Percentiles rank a stretch among this genome's conserved stretches.
These are phyloP conservation scores for Sebastes iracundus DNA, from an alignment of 2,797 vertebrate species.

Conservation along the genomic window DNA sequence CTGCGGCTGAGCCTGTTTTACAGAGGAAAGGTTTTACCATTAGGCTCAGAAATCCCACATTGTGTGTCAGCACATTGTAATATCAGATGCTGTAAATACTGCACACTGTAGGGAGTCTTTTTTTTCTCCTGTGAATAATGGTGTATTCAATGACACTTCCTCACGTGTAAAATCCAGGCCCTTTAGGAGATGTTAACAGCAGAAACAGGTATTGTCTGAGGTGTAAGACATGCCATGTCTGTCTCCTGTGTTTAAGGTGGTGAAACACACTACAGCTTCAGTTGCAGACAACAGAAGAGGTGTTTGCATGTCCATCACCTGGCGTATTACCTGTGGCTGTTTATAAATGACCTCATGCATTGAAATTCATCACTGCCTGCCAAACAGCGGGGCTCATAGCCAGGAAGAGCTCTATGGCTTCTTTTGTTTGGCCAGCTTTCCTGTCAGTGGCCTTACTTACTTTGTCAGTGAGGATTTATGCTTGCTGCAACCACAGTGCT, in stretches of 20 bases:
- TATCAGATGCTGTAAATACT: conserved; percentile 43
- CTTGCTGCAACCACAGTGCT: conserved; percentile 20
- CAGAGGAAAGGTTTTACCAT: conserved; percentile 47
- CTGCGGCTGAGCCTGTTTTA: conserved; percentile 24
- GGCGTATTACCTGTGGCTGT: conserved; percentile 31
- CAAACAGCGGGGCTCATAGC: conserved; percentile 32
- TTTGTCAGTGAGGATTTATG: conserved; percentile 50
- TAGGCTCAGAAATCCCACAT: conserved; percentile 33
- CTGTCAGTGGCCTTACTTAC: conserved; percentile 50
- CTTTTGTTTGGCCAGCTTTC: conserved; percentile 48
- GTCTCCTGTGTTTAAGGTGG: conserved; percentile 17
- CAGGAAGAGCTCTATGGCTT: conserved; percentile 29
- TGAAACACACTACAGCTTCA: conserved; percentile 34
- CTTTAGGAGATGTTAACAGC: conserved; percentile 35
- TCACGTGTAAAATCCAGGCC: conserved; percentile 19
- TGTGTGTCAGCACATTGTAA: conserved; percentile 47
- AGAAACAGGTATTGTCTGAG: conserved; percentile 35
- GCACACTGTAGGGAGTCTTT: conserved; percentile 15
- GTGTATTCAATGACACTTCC: conserved; percentile 38
- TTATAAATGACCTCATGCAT: conserved; percentile 15
- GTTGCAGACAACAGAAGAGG: background rate
- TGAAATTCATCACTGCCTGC: conserved; percentile 32
- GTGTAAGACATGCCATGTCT: conserved; percentile 27
- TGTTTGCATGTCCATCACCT: conserved; percentile 15
- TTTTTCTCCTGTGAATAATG: conserved; percentile 29